Conservation (phyloP, 1,140 invertebrate genomes). For the Cardiocondyla obscurior region DNA sequence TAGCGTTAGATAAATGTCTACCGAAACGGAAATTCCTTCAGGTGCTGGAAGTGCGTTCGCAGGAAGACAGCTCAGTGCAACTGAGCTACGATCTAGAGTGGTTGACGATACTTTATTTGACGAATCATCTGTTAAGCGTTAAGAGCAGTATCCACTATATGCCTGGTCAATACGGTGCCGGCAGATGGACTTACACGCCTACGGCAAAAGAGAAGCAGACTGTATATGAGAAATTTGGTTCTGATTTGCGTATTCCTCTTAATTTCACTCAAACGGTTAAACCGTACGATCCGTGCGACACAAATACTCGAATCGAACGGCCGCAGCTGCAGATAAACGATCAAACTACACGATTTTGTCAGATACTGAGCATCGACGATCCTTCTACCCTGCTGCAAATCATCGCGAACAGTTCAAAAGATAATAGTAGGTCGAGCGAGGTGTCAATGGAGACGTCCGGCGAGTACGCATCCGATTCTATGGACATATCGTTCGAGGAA, state of each 20-base stretch:
- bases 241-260: conserved; percentile 87
- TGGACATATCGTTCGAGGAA: conserved; percentile 62
- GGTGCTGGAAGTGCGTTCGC: conserved; percentile 86
- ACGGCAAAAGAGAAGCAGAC: conserved; percentile 89
- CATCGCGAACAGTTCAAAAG: conserved; percentile 54
- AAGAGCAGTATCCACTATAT: conserved; percentile 89
- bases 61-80: conserved; percentile 85
- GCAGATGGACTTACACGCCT: conserved; percentile 91
- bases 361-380: conserved; percentile 91
- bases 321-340: conserved; percentile 87
- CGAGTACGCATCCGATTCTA: conserved; percentile 49
- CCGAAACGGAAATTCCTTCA: conserved; percentile 95
- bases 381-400: conserved; percentile 85
- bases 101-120: conserved; percentile 93
- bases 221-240: conserved; percentile 87
- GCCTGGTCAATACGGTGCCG: conserved; percentile 89
- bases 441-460: conserved; percentile 41
- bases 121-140: conserved; percentile 94
- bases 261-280: conserved; percentile 91
- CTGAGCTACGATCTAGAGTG: conserved; percentile 97
- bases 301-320: conserved; percentile 74
- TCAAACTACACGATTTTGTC: conserved; percentile 93
- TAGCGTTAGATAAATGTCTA: conserved; percentile 98
- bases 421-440: conserved; percentile 41
- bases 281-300: conserved; percentile 85